Conservation (phyloP, 2,113 vertebrate genomes). For the Nothoprocta perdicaria region DNA sequence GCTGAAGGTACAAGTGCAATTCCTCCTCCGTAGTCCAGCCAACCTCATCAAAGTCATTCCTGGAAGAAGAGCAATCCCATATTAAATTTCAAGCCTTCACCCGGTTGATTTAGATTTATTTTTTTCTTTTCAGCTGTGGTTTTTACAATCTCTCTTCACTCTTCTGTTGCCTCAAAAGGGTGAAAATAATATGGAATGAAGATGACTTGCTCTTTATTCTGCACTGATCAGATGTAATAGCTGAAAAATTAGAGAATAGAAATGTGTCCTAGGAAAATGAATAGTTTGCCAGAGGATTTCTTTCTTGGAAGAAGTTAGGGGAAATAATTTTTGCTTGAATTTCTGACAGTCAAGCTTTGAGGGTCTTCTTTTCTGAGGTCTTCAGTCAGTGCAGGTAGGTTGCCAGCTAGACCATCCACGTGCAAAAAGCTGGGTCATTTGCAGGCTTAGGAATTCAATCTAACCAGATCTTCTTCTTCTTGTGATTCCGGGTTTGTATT, state of each 20-base stretch:
- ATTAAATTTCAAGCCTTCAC: not conserved
- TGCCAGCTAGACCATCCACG: not conserved
- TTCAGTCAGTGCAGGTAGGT: not conserved
- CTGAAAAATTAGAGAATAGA: not conserved
- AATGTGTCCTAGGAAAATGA: not conserved
- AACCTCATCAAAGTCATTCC: not conserved
- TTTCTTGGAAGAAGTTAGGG: not conserved
- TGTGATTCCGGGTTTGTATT: not conserved
- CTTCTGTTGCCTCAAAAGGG: not conserved
- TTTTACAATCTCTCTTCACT: not conserved
- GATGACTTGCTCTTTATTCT: not conserved
- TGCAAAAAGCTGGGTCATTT: not conserved
- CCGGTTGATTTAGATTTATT: not conserved
- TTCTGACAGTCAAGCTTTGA: not conserved
- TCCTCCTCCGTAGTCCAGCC: not conserved
- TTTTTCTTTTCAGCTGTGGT: not conserved
- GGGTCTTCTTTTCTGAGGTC: not conserved
- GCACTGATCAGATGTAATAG: not conserved
- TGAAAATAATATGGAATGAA: not conserved
- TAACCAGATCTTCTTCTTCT: not conserved
- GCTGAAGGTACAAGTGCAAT: not conserved
- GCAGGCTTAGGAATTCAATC: not conserved
- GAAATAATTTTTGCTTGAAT: not conserved
- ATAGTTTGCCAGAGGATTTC: not conserved
- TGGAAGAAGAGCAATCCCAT: not conserved